Evolutionary conservation across 2,113 vertebrate species (phyloP).

Genomic region (Jacana jacana): DNA sequence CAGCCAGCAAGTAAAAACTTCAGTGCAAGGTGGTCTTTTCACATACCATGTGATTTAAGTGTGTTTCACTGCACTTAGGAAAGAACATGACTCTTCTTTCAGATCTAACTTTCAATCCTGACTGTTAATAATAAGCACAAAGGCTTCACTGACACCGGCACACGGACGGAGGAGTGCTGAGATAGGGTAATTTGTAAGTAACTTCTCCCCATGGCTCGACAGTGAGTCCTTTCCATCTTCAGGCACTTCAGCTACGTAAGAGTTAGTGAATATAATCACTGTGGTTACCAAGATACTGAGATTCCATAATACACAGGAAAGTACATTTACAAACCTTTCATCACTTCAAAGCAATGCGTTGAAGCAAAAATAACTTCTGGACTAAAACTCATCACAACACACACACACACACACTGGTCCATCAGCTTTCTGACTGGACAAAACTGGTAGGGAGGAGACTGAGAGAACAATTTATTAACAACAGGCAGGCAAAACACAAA

Average conservation of each 20-base stretch:
- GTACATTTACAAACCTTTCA: neutral
- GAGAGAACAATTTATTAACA: neutral
- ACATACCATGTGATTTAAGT: neutral
- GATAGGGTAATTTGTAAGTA: accelerated
- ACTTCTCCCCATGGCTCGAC: neutral
- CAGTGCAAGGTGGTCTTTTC: no score
- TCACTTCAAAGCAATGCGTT: neutral
- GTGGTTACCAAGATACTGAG: neutral
- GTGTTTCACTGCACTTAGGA: neutral
- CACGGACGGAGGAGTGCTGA: accelerated
- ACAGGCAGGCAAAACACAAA: neutral
- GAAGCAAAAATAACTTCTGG: neutral
- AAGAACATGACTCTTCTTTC: neutral
- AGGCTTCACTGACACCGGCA: neutral
- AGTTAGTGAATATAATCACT: neutral
- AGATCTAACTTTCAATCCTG: neutral
- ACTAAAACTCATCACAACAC: neutral
- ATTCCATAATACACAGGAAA: neutral
- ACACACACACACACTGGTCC: neutral
- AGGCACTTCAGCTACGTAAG: neutral
- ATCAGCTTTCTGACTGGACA: neutral
- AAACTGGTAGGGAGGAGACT: neutral
- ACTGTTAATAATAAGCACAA: no score
- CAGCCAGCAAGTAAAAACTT: neutral
- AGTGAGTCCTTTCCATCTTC: neutral